Evolutionary conservation across 1,140 invertebrate genomes (phyloP).

Genomic region (Hypothenemus hampei): DNA sequence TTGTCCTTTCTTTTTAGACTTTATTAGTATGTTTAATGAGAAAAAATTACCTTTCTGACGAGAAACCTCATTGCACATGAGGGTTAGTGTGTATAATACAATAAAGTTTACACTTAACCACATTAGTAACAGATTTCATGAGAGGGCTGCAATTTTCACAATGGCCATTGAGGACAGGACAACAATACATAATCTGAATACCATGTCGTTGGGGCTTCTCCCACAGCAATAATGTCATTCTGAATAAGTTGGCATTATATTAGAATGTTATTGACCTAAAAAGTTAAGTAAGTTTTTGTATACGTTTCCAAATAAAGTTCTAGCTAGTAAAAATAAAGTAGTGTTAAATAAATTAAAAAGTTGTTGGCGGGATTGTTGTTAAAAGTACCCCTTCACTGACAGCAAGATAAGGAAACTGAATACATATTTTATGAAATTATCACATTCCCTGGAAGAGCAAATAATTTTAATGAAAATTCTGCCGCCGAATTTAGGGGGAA

Average conservation of each 20-base stretch:
- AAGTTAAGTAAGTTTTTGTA: neutral
- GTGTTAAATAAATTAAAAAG: too few species aligned
- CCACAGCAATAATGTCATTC: neutral
- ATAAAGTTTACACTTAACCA: slow-evolving; percentile 27
- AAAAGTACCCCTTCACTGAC: too few species aligned
- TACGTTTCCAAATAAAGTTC: neutral
- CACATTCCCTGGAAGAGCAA: slow-evolving; percentile 34
- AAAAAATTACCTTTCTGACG: too few species aligned
- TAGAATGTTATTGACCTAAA: too few species aligned
- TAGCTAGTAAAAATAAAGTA: too few species aligned
- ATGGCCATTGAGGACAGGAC: slow-evolving; percentile 4
- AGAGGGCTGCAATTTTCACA: slow-evolving; percentile 13
- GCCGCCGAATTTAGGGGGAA: slow-evolving; percentile 41
- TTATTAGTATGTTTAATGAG: too few species aligned
- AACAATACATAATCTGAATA: slow-evolving; percentile 1
- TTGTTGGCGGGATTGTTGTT: too few species aligned
- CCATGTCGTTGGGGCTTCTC: slow-evolving; percentile 1
- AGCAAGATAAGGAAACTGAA: slow-evolving; percentile 44
- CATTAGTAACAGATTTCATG: slow-evolving; percentile 23
- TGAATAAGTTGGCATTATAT: slow-evolving; percentile 4
- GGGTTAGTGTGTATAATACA: too few species aligned
- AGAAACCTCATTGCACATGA: too few species aligned
- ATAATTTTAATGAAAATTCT: slow-evolving; percentile 48
- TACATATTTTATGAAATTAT: slow-evolving; percentile 48
- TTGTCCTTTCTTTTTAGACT: too few species aligned